Conservation (phyloP, 2,797 vertebrate species). For the Meda fulgida region DNA sequence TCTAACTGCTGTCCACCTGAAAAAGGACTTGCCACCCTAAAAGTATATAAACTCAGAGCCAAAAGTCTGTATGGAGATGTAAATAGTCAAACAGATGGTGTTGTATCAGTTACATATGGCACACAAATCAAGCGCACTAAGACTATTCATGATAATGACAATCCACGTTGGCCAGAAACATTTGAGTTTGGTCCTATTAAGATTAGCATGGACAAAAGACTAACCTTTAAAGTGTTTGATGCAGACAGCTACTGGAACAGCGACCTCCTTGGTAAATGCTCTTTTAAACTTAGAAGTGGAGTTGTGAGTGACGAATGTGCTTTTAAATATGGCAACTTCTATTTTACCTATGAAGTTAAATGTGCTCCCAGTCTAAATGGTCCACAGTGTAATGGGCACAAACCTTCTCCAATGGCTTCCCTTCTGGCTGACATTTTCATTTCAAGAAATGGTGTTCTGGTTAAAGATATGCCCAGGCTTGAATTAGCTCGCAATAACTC, state of each 20-base stretch:
- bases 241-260: not conserved
- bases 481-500: slow-evolving; percentile 7
- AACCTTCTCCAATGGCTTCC: slow-evolving; percentile 2
- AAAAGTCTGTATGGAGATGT: slow-evolving; percentile 64
- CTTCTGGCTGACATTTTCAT: slow-evolving; percentile 36
- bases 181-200: slow-evolving; percentile 54
- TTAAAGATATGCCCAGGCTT: slow-evolving; percentile 30
- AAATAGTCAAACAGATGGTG: not conserved
- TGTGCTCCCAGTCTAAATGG: slow-evolving; percentile 69
- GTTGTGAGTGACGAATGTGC: slow-evolving; percentile 33
- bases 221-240: slow-evolving; percentile 39
- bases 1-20: slow-evolving; percentile 70
- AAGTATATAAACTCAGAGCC: slow-evolving; percentile 56
- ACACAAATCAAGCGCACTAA: not conserved
- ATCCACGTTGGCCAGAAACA: slow-evolving; percentile 47
- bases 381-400: slow-evolving; percentile 25
- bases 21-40: slow-evolving; percentile 66
- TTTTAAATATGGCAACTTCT: slow-evolving; percentile 66
- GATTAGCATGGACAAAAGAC: not conserved
- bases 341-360: slow-evolving; percentile 54
- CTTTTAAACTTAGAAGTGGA: slow-evolving; percentile 21
- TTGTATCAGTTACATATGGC: not conserved
- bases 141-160: slow-evolving; percentile 9
- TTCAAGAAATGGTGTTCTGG: slow-evolving; percentile 54
- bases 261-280: not conserved